phyloP scores from a whole-genome alignment of 2,797 vertebrate species.

The Gorsachius magnificus region DNA sequence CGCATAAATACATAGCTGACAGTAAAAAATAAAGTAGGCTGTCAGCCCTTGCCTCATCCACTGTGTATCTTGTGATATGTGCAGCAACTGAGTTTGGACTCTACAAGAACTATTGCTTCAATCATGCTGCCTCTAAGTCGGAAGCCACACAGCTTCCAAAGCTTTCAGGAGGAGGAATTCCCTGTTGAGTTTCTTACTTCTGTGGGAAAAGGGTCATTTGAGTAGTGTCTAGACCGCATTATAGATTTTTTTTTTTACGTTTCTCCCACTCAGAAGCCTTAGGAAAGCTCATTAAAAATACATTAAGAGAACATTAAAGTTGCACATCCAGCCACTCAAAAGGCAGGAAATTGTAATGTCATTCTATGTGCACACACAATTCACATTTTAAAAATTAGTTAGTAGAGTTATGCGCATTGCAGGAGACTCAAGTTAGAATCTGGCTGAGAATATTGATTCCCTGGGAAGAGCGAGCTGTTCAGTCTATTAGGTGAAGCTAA shows the following conservation, averaged over 20 bases:
- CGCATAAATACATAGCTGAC: constrained; percentile 65
- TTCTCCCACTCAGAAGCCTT: constrained; percentile 35
- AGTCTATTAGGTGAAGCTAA: constrained; percentile 58
- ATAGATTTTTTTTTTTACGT: neutral
- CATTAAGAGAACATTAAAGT: constrained; percentile 49
- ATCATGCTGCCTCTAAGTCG: neutral
- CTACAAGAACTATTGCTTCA: constrained; percentile 34
- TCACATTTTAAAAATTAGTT: constrained; percentile 42
- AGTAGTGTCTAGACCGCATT: constrained; percentile 48
- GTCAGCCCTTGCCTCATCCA: constrained; percentile 27
- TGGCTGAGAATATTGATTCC: constrained; percentile 53
- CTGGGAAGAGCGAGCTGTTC: neutral
- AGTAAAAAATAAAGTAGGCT: constrained; percentile 56
- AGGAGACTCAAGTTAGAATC: neutral
- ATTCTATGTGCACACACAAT: constrained; percentile 19
- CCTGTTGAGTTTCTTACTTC: constrained; percentile 35
- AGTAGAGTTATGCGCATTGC: neutral
- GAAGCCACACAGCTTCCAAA: constrained; percentile 10
- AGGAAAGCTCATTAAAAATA: constrained; percentile 60
- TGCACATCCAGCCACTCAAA: constrained; percentile 41
- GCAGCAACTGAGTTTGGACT: constrained; percentile 36
- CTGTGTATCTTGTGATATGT: constrained; percentile 10
- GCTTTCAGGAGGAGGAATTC: constrained; percentile 44
- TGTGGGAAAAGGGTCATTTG: constrained; percentile 48
- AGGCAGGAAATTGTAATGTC: constrained; percentile 44